Evolutionary conservation across 2,797 vertebrate species (phyloP).

Genomic region (Etheostoma perlongum): DNA sequence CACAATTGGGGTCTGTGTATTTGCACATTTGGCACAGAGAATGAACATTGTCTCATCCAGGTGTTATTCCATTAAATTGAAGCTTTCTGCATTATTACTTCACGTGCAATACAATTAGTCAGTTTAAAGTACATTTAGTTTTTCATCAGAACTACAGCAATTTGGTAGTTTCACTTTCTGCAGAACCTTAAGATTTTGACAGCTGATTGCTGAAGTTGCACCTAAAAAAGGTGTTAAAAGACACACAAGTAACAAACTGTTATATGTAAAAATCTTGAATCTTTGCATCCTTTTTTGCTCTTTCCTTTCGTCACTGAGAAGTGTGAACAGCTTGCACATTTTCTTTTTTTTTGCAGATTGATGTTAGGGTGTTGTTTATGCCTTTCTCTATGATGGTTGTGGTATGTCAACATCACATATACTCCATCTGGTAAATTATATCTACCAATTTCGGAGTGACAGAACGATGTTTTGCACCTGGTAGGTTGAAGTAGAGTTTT

Average conservation of each 20-base stretch:
- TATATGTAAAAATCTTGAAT: constrained; percentile 48
- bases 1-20: constrained; percentile 22
- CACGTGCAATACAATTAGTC: constrained; percentile 36
- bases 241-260: constrained; percentile 45
- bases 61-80: constrained; percentile 44
- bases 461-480: constrained; percentile 13
- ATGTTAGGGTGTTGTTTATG: constrained; percentile 45
- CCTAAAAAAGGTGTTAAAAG: constrained; percentile 59
- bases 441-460: constrained; percentile 8
- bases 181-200: constrained; percentile 1
- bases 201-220: constrained; percentile 42
- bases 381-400: constrained; percentile 27
- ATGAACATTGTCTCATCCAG: constrained; percentile 39
- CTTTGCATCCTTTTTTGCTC: constrained; percentile 38
- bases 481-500: constrained; percentile 20
- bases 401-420: constrained; percentile 33
- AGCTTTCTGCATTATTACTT: constrained; percentile 26
- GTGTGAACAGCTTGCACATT: constrained; percentile 66
- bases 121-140: constrained; percentile 36
- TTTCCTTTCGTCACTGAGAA: constrained; percentile 36
- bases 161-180: constrained; percentile 18
- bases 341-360: constrained; percentile 35
- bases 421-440: constrained; percentile 9
- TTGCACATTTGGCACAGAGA: constrained; percentile 33
- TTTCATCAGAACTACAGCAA: constrained; percentile 13